These are phyloP conservation scores for Triops longicaudatus DNA, from an alignment of 1,140 invertebrate genomes.

Conservation along the genomic window DNA sequence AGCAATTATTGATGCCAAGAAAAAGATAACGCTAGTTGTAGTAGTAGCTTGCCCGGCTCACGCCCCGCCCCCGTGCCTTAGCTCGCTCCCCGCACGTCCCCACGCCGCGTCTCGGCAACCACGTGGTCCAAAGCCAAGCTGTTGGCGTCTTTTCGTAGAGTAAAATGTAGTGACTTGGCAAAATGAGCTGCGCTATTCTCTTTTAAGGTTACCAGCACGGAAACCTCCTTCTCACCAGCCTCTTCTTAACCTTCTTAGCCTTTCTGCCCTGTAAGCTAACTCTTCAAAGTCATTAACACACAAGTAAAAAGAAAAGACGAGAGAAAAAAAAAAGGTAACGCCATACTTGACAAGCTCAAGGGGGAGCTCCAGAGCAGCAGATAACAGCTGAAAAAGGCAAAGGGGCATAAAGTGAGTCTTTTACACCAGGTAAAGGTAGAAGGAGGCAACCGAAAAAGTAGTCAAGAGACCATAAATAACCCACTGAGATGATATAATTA, in stretches of 20 bases:
- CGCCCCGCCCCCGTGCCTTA: neutral
- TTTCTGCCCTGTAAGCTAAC: no score
- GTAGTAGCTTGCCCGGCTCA: neutral
- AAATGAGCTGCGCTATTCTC: neutral
- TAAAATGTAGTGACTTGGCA: neutral
- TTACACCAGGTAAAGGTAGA: neutral
- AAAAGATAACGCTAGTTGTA: neutral
- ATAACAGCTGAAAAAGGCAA: neutral
- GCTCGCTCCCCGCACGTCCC: neutral
- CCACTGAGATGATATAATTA: conserved; percentile 3
- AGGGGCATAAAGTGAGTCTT: neutral
- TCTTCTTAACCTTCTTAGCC: neutral
- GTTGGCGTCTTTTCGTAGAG: neutral
- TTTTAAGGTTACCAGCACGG: neutral
- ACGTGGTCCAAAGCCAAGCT: no score
- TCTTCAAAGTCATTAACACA: no score
- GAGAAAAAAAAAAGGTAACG: no score
- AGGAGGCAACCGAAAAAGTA: neutral
- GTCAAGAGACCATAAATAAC: neutral
- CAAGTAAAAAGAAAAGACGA: no score
- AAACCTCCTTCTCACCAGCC: neutral
- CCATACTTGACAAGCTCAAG: no score
- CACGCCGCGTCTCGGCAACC: no score
- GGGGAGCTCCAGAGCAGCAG: neutral
- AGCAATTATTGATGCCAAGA: conserved; percentile 1